Percentiles rank a stretch among this genome's conserved stretches.
Conservation (phyloP, 1,140 invertebrate genomes). For the Ips typographus region DNA sequence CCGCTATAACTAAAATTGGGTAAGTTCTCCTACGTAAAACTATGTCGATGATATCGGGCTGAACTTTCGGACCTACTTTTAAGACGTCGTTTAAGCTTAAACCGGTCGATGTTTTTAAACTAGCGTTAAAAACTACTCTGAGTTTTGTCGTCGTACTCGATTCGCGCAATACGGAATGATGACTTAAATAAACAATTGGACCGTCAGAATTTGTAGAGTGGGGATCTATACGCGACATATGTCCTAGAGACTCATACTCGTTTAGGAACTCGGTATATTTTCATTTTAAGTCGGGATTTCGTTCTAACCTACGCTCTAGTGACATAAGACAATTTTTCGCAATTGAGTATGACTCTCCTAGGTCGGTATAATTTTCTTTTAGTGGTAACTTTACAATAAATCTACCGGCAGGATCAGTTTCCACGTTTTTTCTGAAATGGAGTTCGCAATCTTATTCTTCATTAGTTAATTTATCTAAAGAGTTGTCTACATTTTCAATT, state of each 20-base stretch:
- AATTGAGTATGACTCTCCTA: slow-evolving; percentile 15
- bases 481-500: slow-evolving; percentile 3
- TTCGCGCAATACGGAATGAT: slow-evolving; percentile 43
- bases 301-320: slow-evolving; percentile 8
- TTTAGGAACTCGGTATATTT: slow-evolving; percentile 10
- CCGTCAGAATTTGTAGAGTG: not conserved
- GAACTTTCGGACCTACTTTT: too few species aligned
- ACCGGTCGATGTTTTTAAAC: slow-evolving; percentile 35
- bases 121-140: slow-evolving; percentile 50
- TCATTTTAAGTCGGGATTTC: slow-evolving; percentile 2
- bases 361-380: not conserved
- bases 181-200: slow-evolving; percentile 37
- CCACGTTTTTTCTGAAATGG: not conserved
- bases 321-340: slow-evolving; percentile 3
- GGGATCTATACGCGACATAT: slow-evolving; percentile 15
- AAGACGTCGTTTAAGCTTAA: slow-evolving; percentile 49
- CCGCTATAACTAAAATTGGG: slow-evolving; percentile 1
- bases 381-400: slow-evolving; percentile 12
- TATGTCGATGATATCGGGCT: slow-evolving; percentile 42
- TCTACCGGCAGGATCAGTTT: not conserved
- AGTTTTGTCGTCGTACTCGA: slow-evolving; percentile 44
- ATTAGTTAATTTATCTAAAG: not conserved
- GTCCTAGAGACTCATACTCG: slow-evolving; percentile 17
- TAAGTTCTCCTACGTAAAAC: slow-evolving; percentile 42
- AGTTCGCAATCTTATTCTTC: slow-evolving; percentile 22